Percentiles rank a stretch among this genome's conserved stretches.
These are phyloP conservation scores for Nansenia antarctica DNA, from an alignment of 2,113 vertebrate genomes.

Conservation along the genomic window DNA sequence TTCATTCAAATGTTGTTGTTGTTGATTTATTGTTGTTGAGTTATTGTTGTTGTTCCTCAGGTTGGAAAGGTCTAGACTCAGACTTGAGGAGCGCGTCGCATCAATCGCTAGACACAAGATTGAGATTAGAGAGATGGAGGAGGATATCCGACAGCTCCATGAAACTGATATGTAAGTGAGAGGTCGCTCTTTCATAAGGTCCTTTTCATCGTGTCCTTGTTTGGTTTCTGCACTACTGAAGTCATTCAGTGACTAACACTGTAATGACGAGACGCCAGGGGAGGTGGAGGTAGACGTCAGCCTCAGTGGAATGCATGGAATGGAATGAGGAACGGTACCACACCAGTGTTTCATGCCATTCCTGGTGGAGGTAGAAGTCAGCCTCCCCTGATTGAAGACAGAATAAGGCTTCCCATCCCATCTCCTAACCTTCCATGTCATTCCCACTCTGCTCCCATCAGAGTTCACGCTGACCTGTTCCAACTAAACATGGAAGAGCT, in stretches of 20 bases:
- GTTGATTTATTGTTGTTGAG: not conserved
- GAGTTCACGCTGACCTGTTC: slow-evolving; percentile 38
- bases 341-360: too few species aligned
- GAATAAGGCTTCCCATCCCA: too few species aligned
- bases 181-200: too few species aligned
- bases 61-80: slow-evolving; percentile 48
- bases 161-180: slow-evolving; percentile 29
- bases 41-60: slow-evolving; percentile 1
- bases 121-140: slow-evolving; percentile 58
- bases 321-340: too few species aligned
- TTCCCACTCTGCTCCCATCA: slow-evolving; percentile 2
- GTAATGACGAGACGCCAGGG: too few species aligned
- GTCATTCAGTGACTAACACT: too few species aligned
- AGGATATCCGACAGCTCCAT: slow-evolving; percentile 47
- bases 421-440: too few species aligned
- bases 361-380: too few species aligned
- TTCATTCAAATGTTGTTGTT: not conserved
- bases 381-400: too few species aligned
- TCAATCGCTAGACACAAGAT: slow-evolving; percentile 44
- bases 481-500: slow-evolving; percentile 44
- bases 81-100: slow-evolving; percentile 46
- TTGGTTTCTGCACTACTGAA: too few species aligned
- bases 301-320: too few species aligned
- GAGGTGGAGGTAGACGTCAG: too few species aligned
- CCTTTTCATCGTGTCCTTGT: not conserved